Evolutionary conservation across 2,113 vertebrate species (phyloP), one percentile per base, ranked within the genome.

Genomic region (Engraulis encrasicolus): DNA sequence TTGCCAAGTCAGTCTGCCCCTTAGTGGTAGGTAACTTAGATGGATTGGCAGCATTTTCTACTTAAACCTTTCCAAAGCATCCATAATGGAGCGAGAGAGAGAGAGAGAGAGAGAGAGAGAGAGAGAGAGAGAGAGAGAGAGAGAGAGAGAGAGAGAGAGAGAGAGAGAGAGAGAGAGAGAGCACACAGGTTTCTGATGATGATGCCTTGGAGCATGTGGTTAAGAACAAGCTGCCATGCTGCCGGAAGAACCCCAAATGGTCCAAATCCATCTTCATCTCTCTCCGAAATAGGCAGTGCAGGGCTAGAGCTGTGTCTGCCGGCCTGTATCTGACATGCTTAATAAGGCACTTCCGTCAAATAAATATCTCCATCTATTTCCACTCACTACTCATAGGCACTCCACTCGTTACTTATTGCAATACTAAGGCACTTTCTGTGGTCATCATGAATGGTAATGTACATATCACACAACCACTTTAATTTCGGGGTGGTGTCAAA

Each of bases 231-330:
- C n/a, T n/a, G n/a, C n/a, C n/a, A n/a, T 45, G 11, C 66, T 15
- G 61, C 17, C 27, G 1, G 61, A 58, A 20, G 50, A 19, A 27
- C 6, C 23, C 14, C 66, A 74, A 74, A 74, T 31, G 3, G 66
- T 14, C 66, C 14, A 14, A 74, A 74, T 74, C 66, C 66, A 74
- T 74, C 66, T 74, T 74, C 66, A 74, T 74, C 31, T 34, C 66
- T 74, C 31, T 31, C 66, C 66, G n/a, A 74, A 74, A 74, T 31
- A 36, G 27, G 66, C 66, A 3, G 19, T n/a, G n/a, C n/a, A n/a
- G n/a, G n/a, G n/a, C n/a, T n/a, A n/a, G n/a, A n/a, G n/a, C n/a
- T n/a, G 23, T 23, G 5, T n/a, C 54, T 58, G 54, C 54, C 14
- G 1, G n/a, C 66, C 2, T 4, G 66, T 74, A 15, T 74, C 2